Evolutionary conservation across 2,888 invertebrate species (phyloP).

Genomic region (Taenaris catops): DNA sequence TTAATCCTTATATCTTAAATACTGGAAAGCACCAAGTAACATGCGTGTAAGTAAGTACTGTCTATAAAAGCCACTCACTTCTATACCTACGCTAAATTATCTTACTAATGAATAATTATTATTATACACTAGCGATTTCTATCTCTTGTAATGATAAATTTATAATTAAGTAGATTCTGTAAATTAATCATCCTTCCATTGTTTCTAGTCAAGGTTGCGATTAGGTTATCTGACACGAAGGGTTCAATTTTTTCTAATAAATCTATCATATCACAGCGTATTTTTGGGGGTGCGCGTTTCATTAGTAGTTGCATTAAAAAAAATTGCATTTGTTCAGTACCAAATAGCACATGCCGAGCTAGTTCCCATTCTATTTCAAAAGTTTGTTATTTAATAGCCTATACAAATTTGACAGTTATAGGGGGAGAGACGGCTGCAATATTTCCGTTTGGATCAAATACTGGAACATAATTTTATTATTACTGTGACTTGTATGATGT

Average conservation of each 20-base stretch:
- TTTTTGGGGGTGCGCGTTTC: constrained; percentile 33
- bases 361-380: constrained; percentile 53
- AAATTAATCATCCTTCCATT: constrained; percentile 68
- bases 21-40: constrained; percentile 61
- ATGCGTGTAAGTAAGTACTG: constrained; percentile 40
- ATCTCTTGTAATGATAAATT: constrained; percentile 49
- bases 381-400: constrained; percentile 40
- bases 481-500: too few species aligned
- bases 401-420: constrained; percentile 32
- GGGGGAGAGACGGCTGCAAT: not conserved
- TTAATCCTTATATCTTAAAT: constrained; percentile 34
- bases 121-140: constrained; percentile 66
- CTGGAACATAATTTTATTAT: not conserved
- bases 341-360: constrained; percentile 67
- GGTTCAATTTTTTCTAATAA: constrained; percentile 22
- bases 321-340: constrained; percentile 71
- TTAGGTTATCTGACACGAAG: constrained; percentile 21
- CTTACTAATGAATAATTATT: constrained; percentile 38
- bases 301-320: constrained; percentile 60
- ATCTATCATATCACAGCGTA: constrained; percentile 31
- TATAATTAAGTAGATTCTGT: constrained; percentile 63
- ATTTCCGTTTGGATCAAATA: constrained; percentile 1
- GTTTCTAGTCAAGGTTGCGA: constrained; percentile 29
- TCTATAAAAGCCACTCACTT: constrained; percentile 39
- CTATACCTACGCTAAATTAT: constrained; percentile 42